A percentile compares a stretch with the other conserved stretches of the same genome.
Conservation (phyloP, 2,113 vertebrate genomes). For the Fukomys damarensis region DNA sequence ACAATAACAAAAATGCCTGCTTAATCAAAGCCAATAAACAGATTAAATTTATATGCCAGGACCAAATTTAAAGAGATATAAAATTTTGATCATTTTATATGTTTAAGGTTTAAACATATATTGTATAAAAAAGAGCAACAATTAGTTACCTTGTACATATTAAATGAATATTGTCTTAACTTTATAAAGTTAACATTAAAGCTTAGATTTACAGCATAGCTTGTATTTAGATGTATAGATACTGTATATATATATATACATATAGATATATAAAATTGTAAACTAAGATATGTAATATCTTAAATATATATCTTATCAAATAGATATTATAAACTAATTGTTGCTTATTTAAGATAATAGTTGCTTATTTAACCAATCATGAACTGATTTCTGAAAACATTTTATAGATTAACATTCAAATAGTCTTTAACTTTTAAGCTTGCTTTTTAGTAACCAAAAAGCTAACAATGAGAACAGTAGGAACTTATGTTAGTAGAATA, state of each 20-base stretch:
- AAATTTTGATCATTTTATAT: neutral
- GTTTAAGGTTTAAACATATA: neutral
- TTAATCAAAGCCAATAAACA: neutral
- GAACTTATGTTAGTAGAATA: neutral
- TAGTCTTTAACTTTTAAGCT: too few relatives aligned
- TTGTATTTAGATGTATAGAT: neutral
- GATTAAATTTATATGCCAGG: neutral
- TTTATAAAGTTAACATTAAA: neutral
- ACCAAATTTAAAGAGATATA: neutral
- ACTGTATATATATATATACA: neutral
- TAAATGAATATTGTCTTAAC: neutral
- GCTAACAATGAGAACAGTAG: neutral
- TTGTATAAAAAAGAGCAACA: neutral
- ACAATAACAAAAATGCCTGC: neutral
- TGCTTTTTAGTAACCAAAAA: neutral
- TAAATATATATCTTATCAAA: too few relatives aligned
- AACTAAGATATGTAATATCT: too few relatives aligned
- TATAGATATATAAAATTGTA: too few relatives aligned
- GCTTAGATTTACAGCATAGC: neutral
- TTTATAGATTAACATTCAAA: neutral
- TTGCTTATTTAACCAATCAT: neutral
- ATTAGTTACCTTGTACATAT: neutral
- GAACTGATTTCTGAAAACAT: neutral
- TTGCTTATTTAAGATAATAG: neutral
- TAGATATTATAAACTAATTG: too few relatives aligned